Percentiles rank a stretch among this genome's conserved stretches.
Evolutionary conservation across 2,888 invertebrate species (phyloP).

Genomic region (Acanthococcus lagerstroemiae): DNA sequence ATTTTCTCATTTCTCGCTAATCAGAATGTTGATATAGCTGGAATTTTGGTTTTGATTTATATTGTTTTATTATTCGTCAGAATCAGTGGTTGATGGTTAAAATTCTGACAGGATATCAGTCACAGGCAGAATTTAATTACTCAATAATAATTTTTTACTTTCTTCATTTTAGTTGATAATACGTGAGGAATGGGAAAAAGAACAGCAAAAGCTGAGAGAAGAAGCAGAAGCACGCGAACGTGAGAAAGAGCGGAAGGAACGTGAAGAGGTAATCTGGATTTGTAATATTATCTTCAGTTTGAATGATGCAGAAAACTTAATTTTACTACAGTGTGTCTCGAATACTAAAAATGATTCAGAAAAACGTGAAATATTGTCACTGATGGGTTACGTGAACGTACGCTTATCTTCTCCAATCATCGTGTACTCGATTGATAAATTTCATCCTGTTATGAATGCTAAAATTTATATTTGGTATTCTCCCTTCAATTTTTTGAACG

Average conservation of each 20-base stretch:
- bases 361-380: too few species aligned
- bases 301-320: too few species aligned
- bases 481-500: neutral
- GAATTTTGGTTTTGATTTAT: neutral
- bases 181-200: conserved; percentile 57
- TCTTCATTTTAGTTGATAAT: conserved; percentile 38
- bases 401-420: too few species aligned
- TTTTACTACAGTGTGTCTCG: too few species aligned
- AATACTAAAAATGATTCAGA: too few species aligned
- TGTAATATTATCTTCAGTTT: neutral
- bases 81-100: neutral
- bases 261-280: conserved; percentile 41
- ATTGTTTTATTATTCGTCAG: conserved; percentile 34
- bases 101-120: neutral
- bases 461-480: neutral
- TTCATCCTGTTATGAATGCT: too few species aligned
- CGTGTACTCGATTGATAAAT: too few species aligned
- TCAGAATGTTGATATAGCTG: neutral
- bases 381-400: too few species aligned
- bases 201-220: conserved; percentile 49
- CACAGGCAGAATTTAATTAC: too few species aligned
- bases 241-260: conserved; percentile 49
- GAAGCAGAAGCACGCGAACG: conserved; percentile 51
- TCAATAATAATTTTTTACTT: too few species aligned
- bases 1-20: too few species aligned